phyloP scores from a whole-genome alignment of 2,113 vertebrate genomes.

The Ptilorrhoa leucosticta region DNA sequence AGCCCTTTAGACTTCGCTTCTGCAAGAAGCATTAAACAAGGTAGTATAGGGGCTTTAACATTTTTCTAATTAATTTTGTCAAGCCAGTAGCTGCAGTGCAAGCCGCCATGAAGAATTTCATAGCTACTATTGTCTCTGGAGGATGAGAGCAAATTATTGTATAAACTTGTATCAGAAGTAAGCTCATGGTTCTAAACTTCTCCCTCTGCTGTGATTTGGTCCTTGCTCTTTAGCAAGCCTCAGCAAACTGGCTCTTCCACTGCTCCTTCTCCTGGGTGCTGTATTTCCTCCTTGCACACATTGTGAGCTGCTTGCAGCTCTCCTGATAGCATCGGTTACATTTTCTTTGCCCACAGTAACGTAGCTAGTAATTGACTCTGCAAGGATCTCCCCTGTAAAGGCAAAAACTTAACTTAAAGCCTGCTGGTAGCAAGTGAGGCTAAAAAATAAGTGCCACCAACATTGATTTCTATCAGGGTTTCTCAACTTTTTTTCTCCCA shows the following conservation, averaged over 20 bases:
- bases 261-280: background rate
- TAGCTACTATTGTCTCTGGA: background rate
- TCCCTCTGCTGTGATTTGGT: background rate
- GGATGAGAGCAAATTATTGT: background rate
- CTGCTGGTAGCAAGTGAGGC: background rate
- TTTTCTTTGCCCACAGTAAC: background rate
- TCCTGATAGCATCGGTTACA: conserved; percentile 2
- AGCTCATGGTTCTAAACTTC: background rate
- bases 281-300: background rate
- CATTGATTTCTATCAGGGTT: background rate
- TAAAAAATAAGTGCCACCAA: background rate
- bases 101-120: background rate
- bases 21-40: background rate
- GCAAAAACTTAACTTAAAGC: background rate
- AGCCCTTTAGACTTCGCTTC: background rate
- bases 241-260: background rate
- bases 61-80: background rate
- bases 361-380: background rate
- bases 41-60: background rate
- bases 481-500: background rate
- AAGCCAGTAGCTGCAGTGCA: background rate
- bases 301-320: background rate
- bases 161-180: background rate
- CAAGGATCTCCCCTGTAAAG: background rate
- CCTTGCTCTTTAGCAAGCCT: background rate